A percentile compares a stretch with the other conserved stretches of the same genome.
Conservation (phyloP, 1,140 invertebrate species). For the Brachionus sp. region DNA sequence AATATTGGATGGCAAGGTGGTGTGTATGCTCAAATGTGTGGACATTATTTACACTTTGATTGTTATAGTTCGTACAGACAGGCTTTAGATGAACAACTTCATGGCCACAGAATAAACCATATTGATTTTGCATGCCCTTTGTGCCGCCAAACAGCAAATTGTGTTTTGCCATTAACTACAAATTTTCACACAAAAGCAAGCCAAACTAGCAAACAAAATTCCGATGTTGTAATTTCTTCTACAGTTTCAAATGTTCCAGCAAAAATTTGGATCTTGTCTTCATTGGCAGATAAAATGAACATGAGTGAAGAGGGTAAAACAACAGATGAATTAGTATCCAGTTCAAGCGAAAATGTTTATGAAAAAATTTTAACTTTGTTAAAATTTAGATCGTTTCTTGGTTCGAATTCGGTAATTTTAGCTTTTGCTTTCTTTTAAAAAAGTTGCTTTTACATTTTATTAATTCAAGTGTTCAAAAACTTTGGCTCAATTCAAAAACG, state of each 20-base stretch:
- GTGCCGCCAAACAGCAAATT: conserved; percentile 86
- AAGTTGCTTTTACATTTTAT: background rate
- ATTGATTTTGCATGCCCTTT: conserved; percentile 89
- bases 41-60: conserved; percentile 87
- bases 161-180: conserved; percentile 80
- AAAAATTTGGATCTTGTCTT: conserved; percentile 27
- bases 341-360: background rate
- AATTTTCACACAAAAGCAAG: conserved; percentile 54
- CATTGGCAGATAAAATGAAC: background rate
- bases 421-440: background rate
- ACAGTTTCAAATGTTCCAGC: conserved; percentile 4
- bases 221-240: background rate
- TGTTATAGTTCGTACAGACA: conserved; percentile 82
- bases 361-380: background rate
- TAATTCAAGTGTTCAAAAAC: background rate
- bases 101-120: conserved; percentile 58
- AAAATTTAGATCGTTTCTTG: background rate
- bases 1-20: conserved; percentile 87
- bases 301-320: background rate
- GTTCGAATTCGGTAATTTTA: background rate
- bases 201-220: background rate
- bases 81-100: conserved; percentile 63
- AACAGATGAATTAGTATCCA: background rate
- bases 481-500: conserved; percentile 23
- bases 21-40: conserved; percentile 89